Evolutionary conservation across 1,140 invertebrate genomes (phyloP).

Genomic region (Rhynchophorus ferrugineus): DNA sequence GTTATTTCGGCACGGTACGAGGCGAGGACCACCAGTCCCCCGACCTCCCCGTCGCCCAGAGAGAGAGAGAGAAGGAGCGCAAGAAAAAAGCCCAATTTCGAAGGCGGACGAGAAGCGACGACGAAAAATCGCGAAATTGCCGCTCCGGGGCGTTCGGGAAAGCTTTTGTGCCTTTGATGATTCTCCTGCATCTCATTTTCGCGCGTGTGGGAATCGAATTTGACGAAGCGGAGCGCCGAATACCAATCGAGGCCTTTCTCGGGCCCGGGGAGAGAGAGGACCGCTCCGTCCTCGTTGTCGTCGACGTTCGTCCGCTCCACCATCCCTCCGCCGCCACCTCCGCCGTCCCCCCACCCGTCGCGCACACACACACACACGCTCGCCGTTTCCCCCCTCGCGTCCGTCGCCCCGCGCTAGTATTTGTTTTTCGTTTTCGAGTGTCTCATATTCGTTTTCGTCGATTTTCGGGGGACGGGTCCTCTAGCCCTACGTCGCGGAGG

Average conservation of each 20-base stretch:
- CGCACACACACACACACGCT: too few relatives aligned
- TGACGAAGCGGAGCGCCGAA: constrained; percentile 40
- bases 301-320: too few relatives aligned
- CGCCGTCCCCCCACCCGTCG: not conserved
- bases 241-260: constrained; percentile 35
- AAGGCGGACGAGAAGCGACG: constrained; percentile 9
- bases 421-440: not conserved
- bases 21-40: too few relatives aligned
- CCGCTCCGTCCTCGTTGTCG: too few relatives aligned
- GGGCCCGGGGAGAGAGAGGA: too few relatives aligned
- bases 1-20: too few relatives aligned
- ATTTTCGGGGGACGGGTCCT: not conserved
- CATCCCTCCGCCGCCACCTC: too few relatives aligned
- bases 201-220: constrained; percentile 41
- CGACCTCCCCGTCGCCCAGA: too few relatives aligned
- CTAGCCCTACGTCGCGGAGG: not conserved
- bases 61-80: not conserved
- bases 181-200: constrained; percentile 43
- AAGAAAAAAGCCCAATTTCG: constrained; percentile 18
- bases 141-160: constrained; percentile 28
- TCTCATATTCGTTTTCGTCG: not conserved
- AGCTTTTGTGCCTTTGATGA: constrained; percentile 42
- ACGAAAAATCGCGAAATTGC: constrained; percentile 27
- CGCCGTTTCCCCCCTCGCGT: too few relatives aligned
- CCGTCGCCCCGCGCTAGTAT: not conserved